phyloP scores from a whole-genome alignment of 64 coral and sea anemone genomes.

The Pocillopora damicornis region DNA sequence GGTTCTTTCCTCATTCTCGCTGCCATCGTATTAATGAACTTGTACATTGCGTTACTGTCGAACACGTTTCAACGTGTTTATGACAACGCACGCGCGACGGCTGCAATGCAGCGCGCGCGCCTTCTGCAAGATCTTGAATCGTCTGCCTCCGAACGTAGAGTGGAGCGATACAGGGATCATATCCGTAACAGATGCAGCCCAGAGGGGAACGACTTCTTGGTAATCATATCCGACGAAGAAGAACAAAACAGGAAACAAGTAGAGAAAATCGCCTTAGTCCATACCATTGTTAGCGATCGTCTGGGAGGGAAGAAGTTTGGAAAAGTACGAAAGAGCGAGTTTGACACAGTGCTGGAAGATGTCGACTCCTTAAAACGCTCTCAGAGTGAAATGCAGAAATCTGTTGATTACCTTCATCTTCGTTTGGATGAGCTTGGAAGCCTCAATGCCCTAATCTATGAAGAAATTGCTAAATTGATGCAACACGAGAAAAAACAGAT shows the following conservation, averaged over 20 bases:
- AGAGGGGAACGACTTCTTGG: conserved; percentile 48
- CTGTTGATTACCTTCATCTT: conserved; percentile 22
- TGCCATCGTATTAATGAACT: conserved; percentile 61
- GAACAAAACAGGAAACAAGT: conserved; percentile 59
- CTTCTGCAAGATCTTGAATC: conserved; percentile 58
- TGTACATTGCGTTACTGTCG: conserved; percentile 77
- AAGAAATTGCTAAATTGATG: conserved; percentile 29
- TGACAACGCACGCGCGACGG: conserved; percentile 80
- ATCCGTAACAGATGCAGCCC: conserved; percentile 61
- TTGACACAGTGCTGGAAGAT: conserved; percentile 39
- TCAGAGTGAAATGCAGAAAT: conserved; percentile 28
- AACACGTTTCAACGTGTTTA: conserved; percentile 86
- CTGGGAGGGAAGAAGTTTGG: conserved; percentile 47
- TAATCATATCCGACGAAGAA: conserved; percentile 45
- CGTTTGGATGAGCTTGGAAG: conserved; percentile 34
- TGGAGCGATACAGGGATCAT: conserved; percentile 51
- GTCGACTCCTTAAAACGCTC: conserved; percentile 9
- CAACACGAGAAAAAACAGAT: background rate
- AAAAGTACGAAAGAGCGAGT: conserved; percentile 30
- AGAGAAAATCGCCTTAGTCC: conserved; percentile 41
- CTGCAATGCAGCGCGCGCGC: conserved; percentile 76
- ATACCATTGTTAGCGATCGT: conserved; percentile 36
- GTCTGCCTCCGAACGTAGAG: conserved; percentile 44
- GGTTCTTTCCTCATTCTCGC: conserved; percentile 59
- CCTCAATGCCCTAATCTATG: conserved; percentile 7